These are phyloP conservation scores for Hylomyscus alleni DNA, from an alignment of 2,797 vertebrate species.

Conservation along the genomic window DNA sequence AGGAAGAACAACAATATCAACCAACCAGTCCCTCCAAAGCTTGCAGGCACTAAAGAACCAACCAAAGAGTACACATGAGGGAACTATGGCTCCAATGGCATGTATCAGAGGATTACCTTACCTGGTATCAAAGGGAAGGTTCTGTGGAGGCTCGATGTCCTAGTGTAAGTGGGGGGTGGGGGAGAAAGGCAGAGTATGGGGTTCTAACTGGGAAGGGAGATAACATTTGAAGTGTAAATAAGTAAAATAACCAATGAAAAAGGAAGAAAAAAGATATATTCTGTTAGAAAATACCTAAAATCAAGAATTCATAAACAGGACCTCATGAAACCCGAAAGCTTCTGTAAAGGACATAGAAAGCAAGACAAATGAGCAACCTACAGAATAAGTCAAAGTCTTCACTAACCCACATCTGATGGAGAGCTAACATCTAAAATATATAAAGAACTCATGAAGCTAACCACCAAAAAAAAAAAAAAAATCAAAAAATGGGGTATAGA, in stretches of 20 bases:
- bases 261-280: background rate
- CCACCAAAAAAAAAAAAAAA: too few species aligned
- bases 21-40: background rate
- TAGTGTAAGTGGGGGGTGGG: background rate
- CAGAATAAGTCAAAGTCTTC: too few species aligned
- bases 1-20: background rate
- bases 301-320: too few species aligned
- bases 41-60: background rate
- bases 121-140: background rate
- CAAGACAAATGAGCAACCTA: too few species aligned
- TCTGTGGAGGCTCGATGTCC: background rate
- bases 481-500: too few species aligned
- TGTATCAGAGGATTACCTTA: background rate
- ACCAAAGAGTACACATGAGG: background rate
- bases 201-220: background rate
- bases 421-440: too few species aligned
- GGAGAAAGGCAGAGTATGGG: background rate
- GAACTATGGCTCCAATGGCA: background rate
- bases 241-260: background rate
- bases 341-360: too few species aligned
- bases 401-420: too few species aligned
- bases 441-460: too few species aligned
- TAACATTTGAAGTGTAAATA: background rate
- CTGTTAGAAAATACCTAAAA: too few species aligned
- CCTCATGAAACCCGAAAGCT: too few species aligned